Evolutionary conservation across 2,888 invertebrate genomes (phyloP), one percentile per base, ranked within the genome.

Genomic region (Chrysina gloriosa): DNA sequence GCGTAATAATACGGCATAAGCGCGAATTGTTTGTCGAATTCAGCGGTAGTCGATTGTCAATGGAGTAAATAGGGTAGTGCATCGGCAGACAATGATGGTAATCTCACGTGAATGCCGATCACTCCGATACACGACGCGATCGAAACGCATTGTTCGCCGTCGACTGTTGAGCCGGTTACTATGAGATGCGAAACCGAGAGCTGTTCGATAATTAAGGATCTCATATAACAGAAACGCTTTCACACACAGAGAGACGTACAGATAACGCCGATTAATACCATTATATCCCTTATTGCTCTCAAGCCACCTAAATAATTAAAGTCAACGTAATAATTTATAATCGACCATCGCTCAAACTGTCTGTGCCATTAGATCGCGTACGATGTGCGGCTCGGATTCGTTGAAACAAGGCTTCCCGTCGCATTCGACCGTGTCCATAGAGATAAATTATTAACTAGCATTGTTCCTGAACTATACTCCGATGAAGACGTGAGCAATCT

Each of bases 91-190:
- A 50, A 63, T 29, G 61, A 54, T 21, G 58, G 39, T 71, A 69
- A 69, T 63, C 65, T 69, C 64, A 52, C 31, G 48, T 68, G 63
- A 68, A 68, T 68, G 54, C 63, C 47, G 68, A 67, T 63, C 63
- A 50, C 54, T 34, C 34, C 52, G 67, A 68, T 68, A 63, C 54
- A 54, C 63, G 25, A 9, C 11, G 39, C 45, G 52, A 68, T 68
- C 45, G 63, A 42, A 31, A 31, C 36, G 42, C 63, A 63, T 68
- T 68, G 68, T 68, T 63, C 68, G 23, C 52, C 31, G 42, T n/a
- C 52, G 54, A 47, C 45, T 68, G 68, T 63, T 63, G 68, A 63
- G 63, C 68, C 39, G 25, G 68, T 63, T 56, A 54, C 68, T 68
- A 52, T 29, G 65, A 65, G 52, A 52, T 52, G 52, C 27, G 52